Conservation (phyloP, 2,797 vertebrate species). For the Chiroxiphia lanceolata region DNA sequence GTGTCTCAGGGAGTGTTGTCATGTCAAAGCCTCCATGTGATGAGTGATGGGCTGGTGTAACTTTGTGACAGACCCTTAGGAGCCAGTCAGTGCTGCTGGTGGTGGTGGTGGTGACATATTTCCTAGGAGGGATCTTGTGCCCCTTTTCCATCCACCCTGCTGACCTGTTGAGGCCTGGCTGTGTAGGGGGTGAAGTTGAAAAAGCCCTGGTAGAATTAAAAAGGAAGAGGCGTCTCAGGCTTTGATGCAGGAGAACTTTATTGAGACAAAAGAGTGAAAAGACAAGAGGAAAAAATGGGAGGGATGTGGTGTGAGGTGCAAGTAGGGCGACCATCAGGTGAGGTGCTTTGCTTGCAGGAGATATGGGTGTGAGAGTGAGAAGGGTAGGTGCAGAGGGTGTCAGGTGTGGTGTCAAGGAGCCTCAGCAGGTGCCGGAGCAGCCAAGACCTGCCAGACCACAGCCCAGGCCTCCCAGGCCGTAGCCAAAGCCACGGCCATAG, state of each 20-base stretch:
- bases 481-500: background rate
- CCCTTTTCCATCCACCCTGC: background rate
- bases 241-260: background rate
- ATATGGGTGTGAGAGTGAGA: background rate
- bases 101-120: background rate
- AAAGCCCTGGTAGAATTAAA: rapidly evolving
- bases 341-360: background rate
- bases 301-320: rapidly evolving
- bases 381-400: too few relatives aligned
- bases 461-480: background rate
- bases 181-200: too few relatives aligned
- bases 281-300: rapidly evolving
- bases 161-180: too few relatives aligned
- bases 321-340: rapidly evolving
- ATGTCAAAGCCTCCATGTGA: too few relatives aligned
- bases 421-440: background rate
- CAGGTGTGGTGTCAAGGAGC: background rate
- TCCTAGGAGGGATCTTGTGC: background rate
- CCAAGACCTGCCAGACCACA: background rate
- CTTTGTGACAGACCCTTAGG: background rate
- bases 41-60: too few relatives aligned
- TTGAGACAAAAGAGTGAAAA: background rate
- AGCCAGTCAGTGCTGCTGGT: background rate
- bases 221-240: too few relatives aligned
- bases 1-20: too few relatives aligned